phyloP scores from a whole-genome alignment of 2,888 invertebrate genomes.

The Lasioglossum zephyrum region DNA sequence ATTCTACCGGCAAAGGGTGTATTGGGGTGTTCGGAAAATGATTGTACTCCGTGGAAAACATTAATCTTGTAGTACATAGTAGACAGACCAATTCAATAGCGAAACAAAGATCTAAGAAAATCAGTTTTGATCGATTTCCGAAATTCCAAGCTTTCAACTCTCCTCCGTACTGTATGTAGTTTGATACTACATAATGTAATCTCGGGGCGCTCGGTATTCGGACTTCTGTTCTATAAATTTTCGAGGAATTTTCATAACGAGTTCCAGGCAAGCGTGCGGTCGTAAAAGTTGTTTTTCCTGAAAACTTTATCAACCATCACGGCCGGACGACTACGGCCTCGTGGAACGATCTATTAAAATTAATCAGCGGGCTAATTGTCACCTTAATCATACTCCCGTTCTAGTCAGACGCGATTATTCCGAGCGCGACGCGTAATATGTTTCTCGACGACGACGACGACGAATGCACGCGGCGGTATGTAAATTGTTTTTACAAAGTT shows the following conservation, averaged over 20 bases:
- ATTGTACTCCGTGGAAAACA: too few relatives aligned
- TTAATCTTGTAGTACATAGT: too few relatives aligned
- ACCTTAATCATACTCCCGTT: conserved; percentile 6
- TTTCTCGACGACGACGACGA: neutral
- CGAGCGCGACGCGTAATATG: neutral
- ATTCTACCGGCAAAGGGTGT: neutral
- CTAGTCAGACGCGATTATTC: neutral
- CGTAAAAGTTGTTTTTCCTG: conserved; percentile 27
- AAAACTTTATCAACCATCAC: conserved; percentile 26
- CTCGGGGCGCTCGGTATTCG: neutral
- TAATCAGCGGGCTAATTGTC: conserved; percentile 31
- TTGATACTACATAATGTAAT: neutral
- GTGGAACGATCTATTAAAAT: conserved; percentile 29
- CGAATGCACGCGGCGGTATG: neutral
- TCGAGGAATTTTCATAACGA: conserved; percentile 11
- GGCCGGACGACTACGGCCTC: neutral
- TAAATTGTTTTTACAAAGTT: conserved; percentile 5
- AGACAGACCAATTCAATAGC: too few relatives aligned
- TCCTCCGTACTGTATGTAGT: neutral
- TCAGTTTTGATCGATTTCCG: too few relatives aligned
- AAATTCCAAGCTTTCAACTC: neutral
- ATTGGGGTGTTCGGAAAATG: neutral
- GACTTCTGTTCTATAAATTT: conserved; percentile 19
- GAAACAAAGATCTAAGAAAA: neutral
- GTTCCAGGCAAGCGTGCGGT: neutral